Evolutionary conservation across 1,140 invertebrate species (phyloP), one percentile per base, ranked within the genome.

Genomic region (Laupala kohalensis): DNA sequence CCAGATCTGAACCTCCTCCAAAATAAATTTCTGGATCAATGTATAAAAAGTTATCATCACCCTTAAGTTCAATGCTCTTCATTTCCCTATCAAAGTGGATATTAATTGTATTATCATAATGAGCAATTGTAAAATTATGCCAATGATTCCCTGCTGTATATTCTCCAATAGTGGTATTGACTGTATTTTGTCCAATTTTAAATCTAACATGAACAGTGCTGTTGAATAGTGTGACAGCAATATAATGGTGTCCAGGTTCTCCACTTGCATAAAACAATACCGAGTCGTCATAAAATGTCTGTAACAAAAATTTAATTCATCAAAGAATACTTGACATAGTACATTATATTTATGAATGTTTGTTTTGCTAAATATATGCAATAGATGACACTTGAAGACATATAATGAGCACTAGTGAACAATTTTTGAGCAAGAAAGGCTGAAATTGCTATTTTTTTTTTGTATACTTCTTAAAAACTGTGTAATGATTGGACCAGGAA

Each of bases 1-100:
- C 84, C 25, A 91, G 78, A 75, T 91, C 89, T 3, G 92, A 89
- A 15, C 92, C 92, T 53, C 92, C 92, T 15, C 93, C 94, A 74
- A 96, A 92, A 77, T 95, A 96, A 74, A 96, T 92, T 79, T 94
- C 91, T 5, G 95, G 94, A 83, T 97, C 94, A 65, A 97, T 93
- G 74, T 93, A 92, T 71, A 96, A 84, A 78, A 93, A 89, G 74
- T 88, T 87, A 75, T 88, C 87, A 23, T 86, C 83, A 4, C 90
- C 89, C 0, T 89, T 87, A 28, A 95, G 83, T 75, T 90, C 86
- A 65, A 92, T 83, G 0, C 84, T 79, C 74, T 88, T 86, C 3
- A 81, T 84, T 72, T 90, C 87, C 5, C 88, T 84, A 78, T 95
- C 90, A 9, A 96, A 81, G 72, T 88, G 87, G 0, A 96, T 83